These are phyloP conservation scores for Melanotaenia nigrans DNA, from an alignment of 2,797 vertebrate genomes.

Conservation along the genomic window DNA sequence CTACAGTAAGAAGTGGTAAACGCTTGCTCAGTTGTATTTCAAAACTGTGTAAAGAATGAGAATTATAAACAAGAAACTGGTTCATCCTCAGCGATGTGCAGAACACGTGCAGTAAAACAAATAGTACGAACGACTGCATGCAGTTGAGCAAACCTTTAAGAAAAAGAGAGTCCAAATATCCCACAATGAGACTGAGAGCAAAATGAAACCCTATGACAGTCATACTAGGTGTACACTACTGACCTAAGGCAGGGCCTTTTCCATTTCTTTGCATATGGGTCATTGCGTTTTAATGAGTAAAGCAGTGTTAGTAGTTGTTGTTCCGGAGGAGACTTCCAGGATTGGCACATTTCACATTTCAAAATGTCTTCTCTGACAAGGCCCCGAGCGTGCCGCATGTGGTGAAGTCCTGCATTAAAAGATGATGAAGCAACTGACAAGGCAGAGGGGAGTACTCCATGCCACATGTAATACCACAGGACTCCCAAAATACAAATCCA, in stretches of 20 bases:
- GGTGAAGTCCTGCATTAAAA: conserved; percentile 42
- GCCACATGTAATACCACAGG: conserved; percentile 49
- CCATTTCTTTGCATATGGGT: conserved; percentile 81
- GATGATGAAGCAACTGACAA: conserved; percentile 62
- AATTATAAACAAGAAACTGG: conserved; percentile 51
- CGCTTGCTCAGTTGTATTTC: conserved; percentile 56
- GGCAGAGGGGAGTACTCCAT: conserved; percentile 71
- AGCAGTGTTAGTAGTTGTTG: conserved; percentile 53
- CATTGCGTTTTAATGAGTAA: conserved; percentile 76
- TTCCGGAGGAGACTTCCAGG: conserved; percentile 66
- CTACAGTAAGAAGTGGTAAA: conserved; percentile 69
- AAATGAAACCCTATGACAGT: conserved; percentile 58
- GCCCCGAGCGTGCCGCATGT: conserved; percentile 60
- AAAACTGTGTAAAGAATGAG: conserved; percentile 51
- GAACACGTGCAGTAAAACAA: conserved; percentile 69
- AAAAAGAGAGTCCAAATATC: conserved; percentile 51
- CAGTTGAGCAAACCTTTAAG: conserved; percentile 63
- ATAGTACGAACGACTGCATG: conserved; percentile 69
- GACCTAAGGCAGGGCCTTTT: conserved; percentile 56
- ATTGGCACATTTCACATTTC: conserved; percentile 82
- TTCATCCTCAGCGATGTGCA: conserved; percentile 55
- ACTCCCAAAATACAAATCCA: conserved; percentile 48
- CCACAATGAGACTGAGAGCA: conserved; percentile 45
- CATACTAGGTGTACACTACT: conserved; percentile 44
- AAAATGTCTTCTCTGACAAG: conserved; percentile 54